Conservation (phyloP, 92 coral and sea anemone species). For the Palythoa grandis region DNA sequence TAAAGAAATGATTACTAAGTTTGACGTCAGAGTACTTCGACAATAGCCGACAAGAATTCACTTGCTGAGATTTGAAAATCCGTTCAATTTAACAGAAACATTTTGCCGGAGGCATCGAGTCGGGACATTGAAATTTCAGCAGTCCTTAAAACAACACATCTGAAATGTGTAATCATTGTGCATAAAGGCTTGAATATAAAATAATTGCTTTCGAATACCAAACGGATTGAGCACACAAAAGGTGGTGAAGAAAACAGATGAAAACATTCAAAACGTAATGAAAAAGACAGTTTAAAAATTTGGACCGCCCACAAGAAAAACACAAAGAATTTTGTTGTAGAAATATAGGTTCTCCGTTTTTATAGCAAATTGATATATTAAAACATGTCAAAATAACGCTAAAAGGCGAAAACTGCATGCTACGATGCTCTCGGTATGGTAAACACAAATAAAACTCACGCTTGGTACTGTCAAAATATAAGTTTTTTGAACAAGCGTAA, state of each 20-base stretch:
- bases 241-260: background rate
- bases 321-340: slow-evolving; percentile 10
- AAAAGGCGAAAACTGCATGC: background rate
- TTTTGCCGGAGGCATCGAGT: slow-evolving; percentile 15
- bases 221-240: slow-evolving; percentile 2
- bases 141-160: background rate
- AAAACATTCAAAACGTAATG: background rate
- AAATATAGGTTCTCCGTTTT: background rate
- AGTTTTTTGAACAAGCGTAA: background rate
- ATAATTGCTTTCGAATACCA: background rate
- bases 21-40: too few relatives aligned
- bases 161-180: background rate
- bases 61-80: background rate
- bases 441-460: background rate
- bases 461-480: background rate
- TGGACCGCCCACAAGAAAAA: slow-evolving; percentile 9
- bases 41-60: background rate
- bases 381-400: slow-evolving; percentile 21
- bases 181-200: background rate
- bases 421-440: background rate
- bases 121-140: background rate
- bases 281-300: slow-evolving; percentile 13
- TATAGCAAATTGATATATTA: background rate
- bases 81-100: background rate
- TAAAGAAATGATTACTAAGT: too few relatives aligned